A percentile compares a stretch with the other conserved stretches of the same genome.
Conservation (phyloP, 2,888 invertebrate genomes). For the Euplexia lucipara region DNA sequence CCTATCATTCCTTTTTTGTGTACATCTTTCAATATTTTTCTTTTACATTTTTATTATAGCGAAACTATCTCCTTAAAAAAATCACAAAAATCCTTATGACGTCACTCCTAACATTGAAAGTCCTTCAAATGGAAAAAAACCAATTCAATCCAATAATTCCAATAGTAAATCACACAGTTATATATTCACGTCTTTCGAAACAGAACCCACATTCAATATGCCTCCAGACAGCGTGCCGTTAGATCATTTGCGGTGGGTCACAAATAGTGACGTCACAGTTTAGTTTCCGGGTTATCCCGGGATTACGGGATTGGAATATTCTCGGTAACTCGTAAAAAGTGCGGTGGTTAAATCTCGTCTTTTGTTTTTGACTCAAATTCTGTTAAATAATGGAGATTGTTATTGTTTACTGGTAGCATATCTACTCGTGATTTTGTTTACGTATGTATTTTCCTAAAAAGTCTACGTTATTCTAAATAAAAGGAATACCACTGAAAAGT, state of each 20-base stretch:
- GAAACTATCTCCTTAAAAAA: too few species aligned
- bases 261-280: constrained; percentile 51
- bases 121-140: not conserved
- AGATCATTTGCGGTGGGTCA: constrained; percentile 74
- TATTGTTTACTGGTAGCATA: not conserved
- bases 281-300: constrained; percentile 37
- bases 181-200: constrained; percentile 51
- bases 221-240: constrained; percentile 63
- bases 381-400: not conserved
- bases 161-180: constrained; percentile 28
- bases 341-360: constrained; percentile 6
- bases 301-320: constrained; percentile 8
- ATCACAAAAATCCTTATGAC: too few species aligned
- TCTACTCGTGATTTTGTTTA: too few species aligned
- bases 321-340: constrained; percentile 15
- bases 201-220: constrained; percentile 65
- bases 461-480: too few species aligned
- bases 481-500: too few species aligned
- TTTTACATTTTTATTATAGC: too few species aligned
- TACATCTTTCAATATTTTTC: too few species aligned
- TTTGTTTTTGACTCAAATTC: constrained; percentile 1
- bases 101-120: too few species aligned
- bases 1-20: too few species aligned
- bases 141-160: constrained; percentile 27
- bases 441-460: too few species aligned